Evolutionary conservation across 2,113 vertebrate species (phyloP), one percentile per base, ranked within the genome.

Genomic region (Collichthys lucidus): DNA sequence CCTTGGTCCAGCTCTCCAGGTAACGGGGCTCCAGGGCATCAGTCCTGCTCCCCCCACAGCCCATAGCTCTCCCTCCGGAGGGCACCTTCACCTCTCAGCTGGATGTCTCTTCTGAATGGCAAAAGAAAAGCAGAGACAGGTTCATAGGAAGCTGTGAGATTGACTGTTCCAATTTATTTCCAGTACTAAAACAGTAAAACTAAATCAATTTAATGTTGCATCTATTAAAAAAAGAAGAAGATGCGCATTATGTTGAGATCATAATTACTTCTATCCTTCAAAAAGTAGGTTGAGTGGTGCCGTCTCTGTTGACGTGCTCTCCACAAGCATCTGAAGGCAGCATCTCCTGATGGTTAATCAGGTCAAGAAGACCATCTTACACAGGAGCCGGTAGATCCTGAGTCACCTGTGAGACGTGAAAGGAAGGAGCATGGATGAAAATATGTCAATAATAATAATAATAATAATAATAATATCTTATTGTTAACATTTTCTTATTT

Each of bases 1-100:
- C 95, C 80, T 96, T 96, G 63, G 95, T 96, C 95, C 95, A 96
- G 84, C 94, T 96, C 85, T 96, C 95, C 87, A 94, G 74, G 85
- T 95, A 95, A 9, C 94, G 93, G 59, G 95, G 95, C 87, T 96
- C 95, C 86, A 96, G 89, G 56, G 92, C 95, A 8, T 96, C 95
- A 1, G 94, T 95, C 88, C 94, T 92, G 91, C 95, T 96, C 17
- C 95, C 94, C 31, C 95, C 95, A 31, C 95, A 96, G 80, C 95
- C 95, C 95, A 96, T 96, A 7, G 61, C 87, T 40, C 6, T 50
- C 35, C 35, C 35, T 70, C 59, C 78, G 68, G 61, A n/a, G 70
- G 74, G 22, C 24, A 2, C 35, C 49, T 22, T 82, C 62, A 10
- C 62, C 46, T 65, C 74, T 20, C 57, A 56, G 53, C 68, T 74